Evolutionary conservation across 2,888 invertebrate genomes (phyloP), one percentile per base, ranked within the genome.

Genomic region (Ferrisia virgata): DNA sequence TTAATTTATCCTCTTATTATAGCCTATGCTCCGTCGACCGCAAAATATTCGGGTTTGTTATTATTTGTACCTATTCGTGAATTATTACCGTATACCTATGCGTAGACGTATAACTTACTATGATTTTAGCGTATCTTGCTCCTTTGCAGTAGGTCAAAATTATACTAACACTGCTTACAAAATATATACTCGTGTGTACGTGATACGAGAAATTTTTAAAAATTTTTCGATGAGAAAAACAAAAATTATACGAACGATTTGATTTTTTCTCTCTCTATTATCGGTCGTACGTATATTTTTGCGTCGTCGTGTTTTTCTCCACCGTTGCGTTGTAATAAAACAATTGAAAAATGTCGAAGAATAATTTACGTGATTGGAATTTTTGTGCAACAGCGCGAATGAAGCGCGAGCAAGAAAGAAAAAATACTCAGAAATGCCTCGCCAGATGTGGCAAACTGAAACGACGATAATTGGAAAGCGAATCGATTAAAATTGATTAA

Each of bases 401-500:
- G 13, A 47, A n/a, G n/a, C n/a, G 47, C 8, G 47, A 18, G 11
- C 58, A 25, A 28, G 11, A 18, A 64, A 13, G 1, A 64, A 64
- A 64, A n/a, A 25, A 25, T 64, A 5, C 18, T 47, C 8, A 18
- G 18, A 18, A 47, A 47, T 47, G 47, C 47, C 9, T 25, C 58
- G 28, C 58, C 58, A 28, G 58, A 28, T 64, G 58, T 25, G 28
- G 22, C 58, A 11, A 64, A 64, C 25, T 64, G 58, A 28, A 64
- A 64, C 25, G 28, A 64, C 58, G 28, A 64, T 64, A 28, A 64
- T 64, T 64, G 58, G 28, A 64, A 64, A 22, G 58, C 58, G 28
- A 64, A 64, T 64, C 58, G 58, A 64, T 64, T 64, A 64, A 64
- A 64, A 64, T 64, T 64, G 58, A 64, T 64, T 64, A 64, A 64